These are phyloP conservation scores for Sinocyclocheilus maitianheensis DNA, from an alignment of 2,113 vertebrate species.

Conservation along the genomic window DNA sequence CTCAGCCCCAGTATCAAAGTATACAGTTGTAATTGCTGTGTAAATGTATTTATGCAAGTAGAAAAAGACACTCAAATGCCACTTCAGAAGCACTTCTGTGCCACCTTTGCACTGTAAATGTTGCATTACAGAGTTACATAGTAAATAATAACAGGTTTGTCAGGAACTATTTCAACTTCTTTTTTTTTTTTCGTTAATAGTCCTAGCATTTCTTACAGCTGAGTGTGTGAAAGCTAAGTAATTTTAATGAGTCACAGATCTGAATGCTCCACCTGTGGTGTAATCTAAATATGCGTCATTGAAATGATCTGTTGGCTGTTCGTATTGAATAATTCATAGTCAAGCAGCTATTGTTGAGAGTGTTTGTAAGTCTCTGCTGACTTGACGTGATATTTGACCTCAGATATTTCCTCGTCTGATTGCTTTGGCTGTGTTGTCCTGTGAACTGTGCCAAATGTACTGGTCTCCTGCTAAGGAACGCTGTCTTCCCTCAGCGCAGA, in stretches of 20 bases:
- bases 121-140: not conserved
- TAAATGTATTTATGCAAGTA: not conserved
- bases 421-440: not conserved
- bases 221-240: not conserved
- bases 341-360: not conserved
- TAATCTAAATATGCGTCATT: not conserved
- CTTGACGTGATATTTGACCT: not conserved
- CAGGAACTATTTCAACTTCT: not conserved
- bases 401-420: not conserved
- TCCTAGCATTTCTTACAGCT: not conserved
- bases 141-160: not conserved
- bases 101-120: not conserved
- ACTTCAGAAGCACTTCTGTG: too few species aligned
- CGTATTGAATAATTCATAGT: constrained; percentile 14
- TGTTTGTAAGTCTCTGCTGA: not conserved
- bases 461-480: not conserved
- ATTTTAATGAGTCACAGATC: not conserved
- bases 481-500: not conserved
- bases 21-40: not conserved
- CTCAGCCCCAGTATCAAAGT: too few species aligned
- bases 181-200: not conserved
- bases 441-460: not conserved
- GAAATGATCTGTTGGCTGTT: not conserved
- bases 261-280: not conserved
- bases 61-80: too few species aligned